Evolutionary conservation across 2,113 vertebrate genomes (phyloP).

Genomic region (Poeciliopsis retropinna): DNA sequence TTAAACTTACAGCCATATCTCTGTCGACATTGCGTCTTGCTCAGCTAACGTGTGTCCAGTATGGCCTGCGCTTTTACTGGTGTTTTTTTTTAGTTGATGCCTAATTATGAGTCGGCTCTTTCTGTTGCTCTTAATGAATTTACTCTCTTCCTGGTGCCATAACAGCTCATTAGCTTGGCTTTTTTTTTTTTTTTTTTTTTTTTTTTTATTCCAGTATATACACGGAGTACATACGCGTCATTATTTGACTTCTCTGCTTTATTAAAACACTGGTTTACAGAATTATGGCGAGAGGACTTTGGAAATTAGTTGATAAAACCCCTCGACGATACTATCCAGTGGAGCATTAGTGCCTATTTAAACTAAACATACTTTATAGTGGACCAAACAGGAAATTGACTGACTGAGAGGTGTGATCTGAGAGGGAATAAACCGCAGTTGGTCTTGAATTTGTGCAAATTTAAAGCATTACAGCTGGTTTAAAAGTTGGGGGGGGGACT

Average conservation of each 20-base stretch:
- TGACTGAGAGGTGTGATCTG: slow-evolving; percentile 8
- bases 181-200: background rate
- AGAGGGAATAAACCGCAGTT: background rate
- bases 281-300: slow-evolving; percentile 17
- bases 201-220: slow-evolving; percentile 5
- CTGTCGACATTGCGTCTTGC: slow-evolving; percentile 2
- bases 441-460: slow-evolving; percentile 9
- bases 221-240: slow-evolving; percentile 26
- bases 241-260: slow-evolving; percentile 39
- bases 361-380: slow-evolving; percentile 37
- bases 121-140: slow-evolving; percentile 41
- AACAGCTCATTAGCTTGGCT: slow-evolving; percentile 36
- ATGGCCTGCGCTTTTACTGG: slow-evolving; percentile 42
- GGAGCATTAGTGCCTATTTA: slow-evolving; percentile 23
- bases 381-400: slow-evolving; percentile 67
- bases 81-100: slow-evolving; percentile 53
- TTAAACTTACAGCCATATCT: slow-evolving; percentile 44
- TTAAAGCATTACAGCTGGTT: slow-evolving; percentile 17
- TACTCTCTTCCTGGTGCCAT: slow-evolving; percentile 66
- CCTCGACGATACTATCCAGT: slow-evolving; percentile 4
- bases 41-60: slow-evolving; percentile 22
- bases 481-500: slow-evolving; percentile 7
- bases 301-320: slow-evolving; percentile 16
- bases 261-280: slow-evolving; percentile 43
- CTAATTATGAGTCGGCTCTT: slow-evolving; percentile 59